These are phyloP conservation scores for Castor canadensis DNA, from an alignment of 2,113 vertebrate species.

Conservation along the genomic window DNA sequence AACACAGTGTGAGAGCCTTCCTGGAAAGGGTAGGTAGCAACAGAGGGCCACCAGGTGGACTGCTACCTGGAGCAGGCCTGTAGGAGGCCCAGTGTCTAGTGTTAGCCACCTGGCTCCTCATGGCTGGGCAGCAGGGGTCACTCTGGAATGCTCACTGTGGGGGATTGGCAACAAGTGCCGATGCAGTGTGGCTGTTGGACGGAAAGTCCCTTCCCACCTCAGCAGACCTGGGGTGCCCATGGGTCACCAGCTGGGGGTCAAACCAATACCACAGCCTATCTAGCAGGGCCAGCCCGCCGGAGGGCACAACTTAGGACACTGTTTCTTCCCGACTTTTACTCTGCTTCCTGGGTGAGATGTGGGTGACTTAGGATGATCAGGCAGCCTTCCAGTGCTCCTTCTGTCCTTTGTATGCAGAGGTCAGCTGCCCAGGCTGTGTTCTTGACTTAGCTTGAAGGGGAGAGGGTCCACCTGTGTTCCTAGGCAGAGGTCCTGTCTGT, in stretches of 20 bases:
- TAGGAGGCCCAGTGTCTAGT: rapidly evolving
- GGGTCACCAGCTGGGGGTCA: too few species aligned
- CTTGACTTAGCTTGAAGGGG: too few species aligned
- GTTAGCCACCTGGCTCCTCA: not conserved
- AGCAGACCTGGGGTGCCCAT: not conserved
- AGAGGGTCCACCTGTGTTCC: not conserved
- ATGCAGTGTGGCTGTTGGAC: not conserved
- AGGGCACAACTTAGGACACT: not conserved
- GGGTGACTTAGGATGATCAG: rapidly evolving
- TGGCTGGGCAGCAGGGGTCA: rapidly evolving
- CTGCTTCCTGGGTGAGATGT: not conserved
- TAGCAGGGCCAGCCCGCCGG: not conserved
- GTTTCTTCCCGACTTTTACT: rapidly evolving
- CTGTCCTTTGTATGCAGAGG: not conserved
- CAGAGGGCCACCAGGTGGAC: not conserved
- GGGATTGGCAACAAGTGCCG: not conserved
- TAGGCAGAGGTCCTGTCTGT: not conserved
- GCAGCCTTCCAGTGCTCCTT: not conserved
- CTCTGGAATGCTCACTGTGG: not conserved
- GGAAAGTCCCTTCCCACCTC: not conserved
- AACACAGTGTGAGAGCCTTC: not conserved
- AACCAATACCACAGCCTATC: rapidly evolving
- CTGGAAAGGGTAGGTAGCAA: rapidly evolving
- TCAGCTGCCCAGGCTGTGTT: rapidly evolving
- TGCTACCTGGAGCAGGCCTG: not conserved